Conservation (phyloP, 2,113 vertebrate species). For the Dasyprocta punctata region DNA sequence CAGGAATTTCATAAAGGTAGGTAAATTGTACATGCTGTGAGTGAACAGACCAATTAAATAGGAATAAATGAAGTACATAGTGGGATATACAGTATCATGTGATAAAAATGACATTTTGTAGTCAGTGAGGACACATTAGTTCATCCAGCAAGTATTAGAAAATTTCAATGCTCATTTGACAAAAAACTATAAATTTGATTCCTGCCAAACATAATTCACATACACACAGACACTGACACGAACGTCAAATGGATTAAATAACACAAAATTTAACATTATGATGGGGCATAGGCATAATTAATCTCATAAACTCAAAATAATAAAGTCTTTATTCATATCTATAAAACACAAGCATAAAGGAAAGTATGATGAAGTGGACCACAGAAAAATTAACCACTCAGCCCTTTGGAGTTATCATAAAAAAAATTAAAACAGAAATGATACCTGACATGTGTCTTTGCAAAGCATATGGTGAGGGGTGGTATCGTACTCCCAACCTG, state of each 20-base stretch:
- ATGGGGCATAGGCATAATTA: background rate
- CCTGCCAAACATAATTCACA: background rate
- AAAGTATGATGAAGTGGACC: background rate
- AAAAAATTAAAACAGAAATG: background rate
- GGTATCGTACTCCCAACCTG: background rate
- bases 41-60: background rate
- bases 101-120: background rate
- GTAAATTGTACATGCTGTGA: background rate
- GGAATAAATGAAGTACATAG: background rate
- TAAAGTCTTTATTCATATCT: background rate
- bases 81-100: background rate
- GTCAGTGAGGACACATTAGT: background rate
- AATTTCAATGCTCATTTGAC: background rate
- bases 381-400: background rate
- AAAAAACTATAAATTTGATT: background rate
- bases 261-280: background rate
- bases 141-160: background rate
- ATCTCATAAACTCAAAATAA: conserved; percentile 16
- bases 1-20: background rate
- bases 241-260: background rate
- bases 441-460: background rate
- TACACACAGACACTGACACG: background rate
- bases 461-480: background rate
- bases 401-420: background rate
- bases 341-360: background rate